Percentiles rank a stretch among this genome's conserved stretches.
Evolutionary conservation across 2,113 vertebrate genomes (phyloP).

Genomic region (Genyomyrus donnyi): DNA sequence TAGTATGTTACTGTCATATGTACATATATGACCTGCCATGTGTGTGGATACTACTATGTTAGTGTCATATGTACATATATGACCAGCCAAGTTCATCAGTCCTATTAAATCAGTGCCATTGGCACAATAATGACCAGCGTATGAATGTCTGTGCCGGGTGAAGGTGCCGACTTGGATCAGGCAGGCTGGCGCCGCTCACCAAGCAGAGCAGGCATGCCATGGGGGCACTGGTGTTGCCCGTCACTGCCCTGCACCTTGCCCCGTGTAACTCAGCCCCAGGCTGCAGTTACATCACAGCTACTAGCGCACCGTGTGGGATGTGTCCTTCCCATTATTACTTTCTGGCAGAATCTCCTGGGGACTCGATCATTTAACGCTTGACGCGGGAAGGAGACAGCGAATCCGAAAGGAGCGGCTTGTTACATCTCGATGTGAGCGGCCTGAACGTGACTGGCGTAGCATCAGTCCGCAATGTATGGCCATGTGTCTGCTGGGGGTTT

Average conservation of each 20-base stretch:
- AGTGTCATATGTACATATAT: no score
- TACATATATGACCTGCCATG: no score
- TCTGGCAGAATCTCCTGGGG: slow-evolving; percentile 45
- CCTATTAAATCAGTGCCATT: neutral
- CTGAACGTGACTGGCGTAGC: neutral
- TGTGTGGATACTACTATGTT: no score
- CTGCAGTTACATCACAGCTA: slow-evolving; percentile 40
- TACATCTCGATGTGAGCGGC: neutral
- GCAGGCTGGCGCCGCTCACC: neutral
- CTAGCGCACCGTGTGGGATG: slow-evolving; percentile 48
- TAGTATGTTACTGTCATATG: no score
- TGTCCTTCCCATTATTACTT: slow-evolving; percentile 19
- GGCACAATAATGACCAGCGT: neutral
- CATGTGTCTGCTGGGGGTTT: neutral
- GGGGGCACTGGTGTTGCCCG: slow-evolving; percentile 41
- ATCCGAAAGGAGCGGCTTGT: slow-evolving; percentile 16
- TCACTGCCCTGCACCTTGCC: slow-evolving; percentile 37
- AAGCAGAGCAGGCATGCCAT: slow-evolving; percentile 20
- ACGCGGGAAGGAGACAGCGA: slow-evolving; percentile 30
- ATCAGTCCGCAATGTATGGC: neutral
- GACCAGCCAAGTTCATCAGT: neutral
- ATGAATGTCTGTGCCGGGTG: neutral
- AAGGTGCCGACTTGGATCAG: neutral
- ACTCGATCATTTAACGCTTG: slow-evolving; percentile 47
- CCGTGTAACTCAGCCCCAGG: slow-evolving; percentile 42